A percentile compares a stretch with the other conserved stretches of the same genome.
These are phyloP conservation scores for Sus scrofa DNA, from an alignment of 2,113 vertebrate genomes.

Conservation along the genomic window T2T-Sscrofa CM000821.6:14778501-14779000, in stretches of 20 bases:
- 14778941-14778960: background rate
- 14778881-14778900: background rate
- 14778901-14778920: background rate
- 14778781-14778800: slow-evolving; percentile 63
- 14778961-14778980: background rate
- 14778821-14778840: slow-evolving; percentile 50
- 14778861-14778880: background rate
- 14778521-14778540: background rate
- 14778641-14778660: slow-evolving; percentile 58
- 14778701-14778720: slow-evolving; percentile 35
- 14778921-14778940: background rate
- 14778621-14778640: background rate
- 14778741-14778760: slow-evolving; percentile 60
- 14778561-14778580: background rate
- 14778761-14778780: slow-evolving; percentile 51
- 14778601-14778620: background rate
- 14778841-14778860: slow-evolving; percentile 14
- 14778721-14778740: slow-evolving; percentile 15
- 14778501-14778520: no score
- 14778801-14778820: slow-evolving; percentile 21
- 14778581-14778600: background rate
- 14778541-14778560: background rate
- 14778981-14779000: background rate
- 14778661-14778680: slow-evolving; percentile 28
- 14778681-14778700: slow-evolving; percentile 61